Percentiles rank a stretch among this genome's conserved stretches.
Evolutionary conservation across 2,113 vertebrate genomes (phyloP).

Genomic region (Leptobrachium ailaonicum): DNA sequence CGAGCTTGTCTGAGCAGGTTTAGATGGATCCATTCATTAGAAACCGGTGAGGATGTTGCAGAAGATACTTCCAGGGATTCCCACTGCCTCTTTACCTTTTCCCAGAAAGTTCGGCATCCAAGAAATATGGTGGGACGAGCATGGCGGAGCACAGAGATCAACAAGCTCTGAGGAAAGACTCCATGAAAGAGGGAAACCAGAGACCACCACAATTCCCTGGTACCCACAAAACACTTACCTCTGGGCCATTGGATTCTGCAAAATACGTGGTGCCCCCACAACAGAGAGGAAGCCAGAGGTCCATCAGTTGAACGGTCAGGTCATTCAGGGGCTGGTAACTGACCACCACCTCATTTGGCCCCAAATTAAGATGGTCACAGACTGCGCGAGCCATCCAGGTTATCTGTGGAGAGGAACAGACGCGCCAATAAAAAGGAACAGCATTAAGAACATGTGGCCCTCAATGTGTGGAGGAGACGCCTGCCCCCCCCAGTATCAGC

Average conservation of each 20-base stretch:
- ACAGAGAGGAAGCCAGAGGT: conserved; percentile 67
- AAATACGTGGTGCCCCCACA: conserved; percentile 64
- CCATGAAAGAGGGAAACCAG: neutral
- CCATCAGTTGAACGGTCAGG: conserved; percentile 71
- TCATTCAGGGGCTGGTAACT: conserved; percentile 78
- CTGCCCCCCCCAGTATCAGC: too few species aligned
- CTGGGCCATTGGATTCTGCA: conserved; percentile 72
- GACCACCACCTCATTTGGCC: conserved; percentile 57
- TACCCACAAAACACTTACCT: conserved; percentile 58
- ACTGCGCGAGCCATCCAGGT: conserved; percentile 64
- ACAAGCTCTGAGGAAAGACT: neutral
- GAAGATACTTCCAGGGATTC: neutral
- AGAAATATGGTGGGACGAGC: conserved; percentile 13
- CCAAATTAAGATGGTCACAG: neutral
- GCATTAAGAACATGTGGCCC: neutral
- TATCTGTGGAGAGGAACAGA: conserved; percentile 54
- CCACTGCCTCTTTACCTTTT: conserved; percentile 21
- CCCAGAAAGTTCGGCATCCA: conserved; percentile 8
- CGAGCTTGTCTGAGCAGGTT: too few species aligned
- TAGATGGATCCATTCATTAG: too few species aligned
- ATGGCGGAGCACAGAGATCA: neutral
- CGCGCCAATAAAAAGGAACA: neutral
- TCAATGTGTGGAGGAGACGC: too few species aligned
- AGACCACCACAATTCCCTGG: neutral
- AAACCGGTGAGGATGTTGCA: neutral